Evolutionary conservation across 2,888 invertebrate genomes (phyloP), one percentile per base, ranked within the genome.

Genomic region (Stenodema calcarata): DNA sequence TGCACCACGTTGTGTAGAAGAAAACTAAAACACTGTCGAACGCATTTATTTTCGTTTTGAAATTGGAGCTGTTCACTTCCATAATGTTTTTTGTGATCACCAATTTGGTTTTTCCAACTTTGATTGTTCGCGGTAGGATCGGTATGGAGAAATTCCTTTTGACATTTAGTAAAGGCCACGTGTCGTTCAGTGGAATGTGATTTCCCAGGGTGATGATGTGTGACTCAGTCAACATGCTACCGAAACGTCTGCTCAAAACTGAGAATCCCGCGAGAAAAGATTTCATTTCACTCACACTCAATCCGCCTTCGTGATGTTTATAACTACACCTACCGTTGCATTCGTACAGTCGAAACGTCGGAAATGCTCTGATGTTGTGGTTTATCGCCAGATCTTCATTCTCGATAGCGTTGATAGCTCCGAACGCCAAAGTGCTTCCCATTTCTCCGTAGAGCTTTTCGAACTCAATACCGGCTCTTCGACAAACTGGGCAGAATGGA

Each of bases 1-100:
- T 11, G 62, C 86, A 86, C 86, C 86, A 86, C 0, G 86, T 42
- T 7, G 86, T 35, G 69, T 86, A 86, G 23, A 86, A 86, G 28
- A 18, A 78, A 11, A 86, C 86, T 12, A 86, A 41, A 7, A 35
- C 86, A 11, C 42, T 54, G 14, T 79, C 70, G 78, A 76, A 78
- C 14, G 54, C 14, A 12, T 78, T 76, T 0, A 86, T 47, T 70
- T 86, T 86, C 9, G 16, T 42, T 1, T 86, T 14, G 78, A 86
- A 86, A 23, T 76, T 78, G 14, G 41, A 14, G 50, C 78, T 35
- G 23, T 76, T 79, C 6, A 86, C 50, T 30, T 78, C 78, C 78
- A 86, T 79, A 11, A 86, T 23, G n/a, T 62, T 44, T 41, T 86
- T 23, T 7, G 11, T 54, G 35, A 86, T 50, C 0, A 18, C 23